Evolutionary conservation across 2,888 invertebrate species (phyloP), one percentile per base, ranked within the genome.

Genomic region (Philopedon plagiatum): DNA sequence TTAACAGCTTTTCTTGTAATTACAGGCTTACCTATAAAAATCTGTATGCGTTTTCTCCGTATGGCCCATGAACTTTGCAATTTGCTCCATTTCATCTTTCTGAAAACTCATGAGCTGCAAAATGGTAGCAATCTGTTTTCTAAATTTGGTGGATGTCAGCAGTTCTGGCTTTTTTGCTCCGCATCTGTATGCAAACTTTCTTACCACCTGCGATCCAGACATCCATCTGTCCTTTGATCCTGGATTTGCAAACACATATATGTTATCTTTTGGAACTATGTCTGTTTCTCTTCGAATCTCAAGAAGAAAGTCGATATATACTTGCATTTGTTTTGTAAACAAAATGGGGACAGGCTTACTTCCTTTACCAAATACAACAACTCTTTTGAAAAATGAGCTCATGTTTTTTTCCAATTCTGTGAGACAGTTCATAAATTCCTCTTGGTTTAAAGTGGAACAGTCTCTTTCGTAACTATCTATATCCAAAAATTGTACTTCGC

Each of bases 241-340:
- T 26, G 76, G 75, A 70, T 78, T 76, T 34, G 76, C 77, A 66
- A 78, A 78, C 19, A 77, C 19, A 62, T 77, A 78, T 54, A 61
- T 56, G 65, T 77, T 77, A 23, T 60, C 51, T 58, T 68, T 68
- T 15, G 76, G 76, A 18, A 77, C 76, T 51, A 76, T 69, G 49
- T 73, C 63, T 46, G 61, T 74, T 18, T 37, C 63, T 34, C 66
- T 70, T 56, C 75, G 54, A 63, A 76, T 58, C 29, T 69, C 64
- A 60, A 76, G 46, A 60, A 78, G 62, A 19, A 23, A 21, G 44
- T 58, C 58, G 5, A 60, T 57, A 21, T 23, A 56, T 32, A 15
- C 2, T 19, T 56, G 60, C 7, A 29, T 46, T 56, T 32, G 56
- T 32, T 32, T 56, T 56, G 32, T 29, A 32, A 56, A 56, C 2